Conservation (phyloP, 2,797 vertebrate species). For the Lagodon rhomboides region DNA sequence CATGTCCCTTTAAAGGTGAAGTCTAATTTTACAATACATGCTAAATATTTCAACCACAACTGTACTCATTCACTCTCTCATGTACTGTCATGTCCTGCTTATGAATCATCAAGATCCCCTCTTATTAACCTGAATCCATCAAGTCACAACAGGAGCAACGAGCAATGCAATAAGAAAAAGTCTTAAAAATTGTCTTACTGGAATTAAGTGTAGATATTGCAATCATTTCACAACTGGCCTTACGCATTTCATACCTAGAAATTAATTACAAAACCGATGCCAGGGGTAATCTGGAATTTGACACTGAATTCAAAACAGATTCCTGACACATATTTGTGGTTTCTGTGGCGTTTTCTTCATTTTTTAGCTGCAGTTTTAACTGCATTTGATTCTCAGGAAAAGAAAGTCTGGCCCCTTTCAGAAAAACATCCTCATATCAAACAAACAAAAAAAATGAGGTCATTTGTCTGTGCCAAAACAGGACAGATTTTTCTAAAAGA, state of each 20-base stretch:
- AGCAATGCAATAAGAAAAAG: neutral
- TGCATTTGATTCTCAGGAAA: constrained; percentile 29
- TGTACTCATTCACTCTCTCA: neutral
- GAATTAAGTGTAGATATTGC: neutral
- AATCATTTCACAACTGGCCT: neutral
- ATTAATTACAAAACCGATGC: neutral
- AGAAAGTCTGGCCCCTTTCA: neutral
- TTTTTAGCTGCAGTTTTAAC: neutral
- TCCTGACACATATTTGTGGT: neutral
- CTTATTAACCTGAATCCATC: too few relatives aligned
- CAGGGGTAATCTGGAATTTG: too few relatives aligned
- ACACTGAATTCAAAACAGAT: neutral
- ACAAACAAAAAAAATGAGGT: neutral
- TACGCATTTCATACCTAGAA: neutral
- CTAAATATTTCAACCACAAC: neutral
- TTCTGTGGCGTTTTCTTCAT: neutral
- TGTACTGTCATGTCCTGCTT: neutral
- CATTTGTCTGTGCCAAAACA: accelerated
- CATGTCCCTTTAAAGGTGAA: neutral
- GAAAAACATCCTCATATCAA: neutral
- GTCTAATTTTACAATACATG: neutral
- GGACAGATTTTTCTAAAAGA: neutral
- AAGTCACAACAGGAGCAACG: neutral
- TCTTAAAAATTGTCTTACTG: neutral
- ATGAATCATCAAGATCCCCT: neutral